Base-by-base conservation (phyloP, 2,888 invertebrate species). In the Volucella zonaria region DNA sequence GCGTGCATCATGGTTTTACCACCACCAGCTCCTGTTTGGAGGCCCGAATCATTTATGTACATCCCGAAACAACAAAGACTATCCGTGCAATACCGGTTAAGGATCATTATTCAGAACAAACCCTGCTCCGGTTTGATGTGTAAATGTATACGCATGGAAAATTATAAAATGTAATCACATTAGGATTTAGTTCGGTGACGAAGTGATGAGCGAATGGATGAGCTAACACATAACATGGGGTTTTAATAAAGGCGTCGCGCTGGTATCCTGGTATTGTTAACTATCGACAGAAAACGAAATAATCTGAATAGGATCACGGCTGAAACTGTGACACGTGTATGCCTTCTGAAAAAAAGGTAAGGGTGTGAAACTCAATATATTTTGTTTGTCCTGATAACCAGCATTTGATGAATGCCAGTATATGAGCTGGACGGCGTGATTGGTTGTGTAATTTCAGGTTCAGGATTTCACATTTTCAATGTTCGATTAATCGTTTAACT, bases 171-270 rank as follows among this genome's bases (percentile, higher is more conserved):
- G 58, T 79, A 83, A 75, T 79, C 75, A 71, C 47, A 66, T 66
- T 11, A 66, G 62, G 43, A 67, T 52, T 68, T 49, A 73, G 47
- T 68, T 74, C 78, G 43, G 18, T 73, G 56, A 54, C 52, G 73
- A 52, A 64, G 62, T 54, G 78, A 82, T 78, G 82, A 82, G 43
- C 58, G 56, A 78, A 82, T 71, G 56, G 62, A 75, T 74, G 71
- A 38, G 40, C 54, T 62, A 77, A 77, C 62, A 61, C 58, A 67
- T 58, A 76, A 71, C 81, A 73, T 70, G 59, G 71, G 77, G 54
- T 18, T 76, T 54, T 45, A 62, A 56, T 67, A 74, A 75, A 66
- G 59, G 64, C 52, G 66, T 61, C 18, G 40, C 3, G 58, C 47
- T 45, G 31, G 14, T 67, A 23, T 31, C 31, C 6, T 31, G 31